phyloP scores from a whole-genome alignment of 1,140 invertebrate genomes.

The Steinernema feltiae region DNA sequence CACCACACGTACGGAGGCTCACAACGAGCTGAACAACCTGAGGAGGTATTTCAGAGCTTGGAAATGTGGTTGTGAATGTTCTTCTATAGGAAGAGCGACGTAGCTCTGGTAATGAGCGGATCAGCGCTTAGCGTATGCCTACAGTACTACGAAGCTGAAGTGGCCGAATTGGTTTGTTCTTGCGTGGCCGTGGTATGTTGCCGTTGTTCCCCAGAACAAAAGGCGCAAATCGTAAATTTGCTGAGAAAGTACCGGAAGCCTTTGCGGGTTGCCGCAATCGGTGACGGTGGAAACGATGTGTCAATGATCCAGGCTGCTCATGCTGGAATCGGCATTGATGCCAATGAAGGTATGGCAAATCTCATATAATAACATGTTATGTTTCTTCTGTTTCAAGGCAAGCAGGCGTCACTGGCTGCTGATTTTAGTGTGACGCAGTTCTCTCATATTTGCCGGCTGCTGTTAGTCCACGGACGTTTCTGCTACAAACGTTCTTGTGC shows the following conservation, averaged over 20 bases:
- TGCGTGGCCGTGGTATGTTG: constrained; percentile 83
- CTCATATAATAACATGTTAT: neutral
- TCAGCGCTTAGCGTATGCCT: constrained; percentile 66
- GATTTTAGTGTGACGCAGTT: constrained; percentile 96
- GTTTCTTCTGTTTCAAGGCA: constrained; percentile 62
- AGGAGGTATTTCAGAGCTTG: constrained; percentile 65
- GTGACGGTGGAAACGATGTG: constrained; percentile 66
- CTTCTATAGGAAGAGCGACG: constrained; percentile 50
- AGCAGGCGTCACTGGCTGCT: constrained; percentile 92
- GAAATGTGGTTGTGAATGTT: constrained; percentile 64
- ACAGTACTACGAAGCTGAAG: constrained; percentile 86
- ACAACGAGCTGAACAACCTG: constrained; percentile 82
- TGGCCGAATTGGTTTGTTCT: constrained; percentile 83
- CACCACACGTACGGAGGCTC: constrained; percentile 74
- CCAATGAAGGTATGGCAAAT: constrained; percentile 61
- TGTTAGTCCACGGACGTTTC: constrained; percentile 88
- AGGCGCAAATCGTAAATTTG: constrained; percentile 84
- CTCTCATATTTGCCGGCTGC: constrained; percentile 72
- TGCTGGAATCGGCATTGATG: constrained; percentile 89
- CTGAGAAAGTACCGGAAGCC: constrained; percentile 80
- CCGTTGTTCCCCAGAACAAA: constrained; percentile 95
- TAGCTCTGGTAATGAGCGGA: constrained; percentile 58
- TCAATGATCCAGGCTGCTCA: constrained; percentile 79
- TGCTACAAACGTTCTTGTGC: constrained; percentile 92
- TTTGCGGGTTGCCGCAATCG: constrained; percentile 61